Conservation (phyloP, 2,888 invertebrate genomes). For the Coenonympha arcania region DNA sequence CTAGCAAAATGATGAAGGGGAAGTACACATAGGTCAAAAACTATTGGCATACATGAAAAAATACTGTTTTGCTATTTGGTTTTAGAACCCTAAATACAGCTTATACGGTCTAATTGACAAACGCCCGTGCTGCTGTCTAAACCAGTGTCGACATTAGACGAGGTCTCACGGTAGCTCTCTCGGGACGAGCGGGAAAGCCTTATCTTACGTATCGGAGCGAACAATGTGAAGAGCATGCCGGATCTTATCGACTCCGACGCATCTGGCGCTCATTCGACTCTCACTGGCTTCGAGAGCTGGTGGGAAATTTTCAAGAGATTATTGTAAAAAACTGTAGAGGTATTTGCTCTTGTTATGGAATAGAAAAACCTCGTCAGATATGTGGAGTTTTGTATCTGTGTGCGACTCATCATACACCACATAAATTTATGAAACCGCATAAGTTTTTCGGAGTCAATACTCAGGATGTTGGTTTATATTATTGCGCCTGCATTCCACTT, state of each 20-base stretch:
- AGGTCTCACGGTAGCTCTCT: slow-evolving; percentile 67
- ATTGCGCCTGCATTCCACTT: no score
- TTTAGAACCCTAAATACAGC: slow-evolving; percentile 32
- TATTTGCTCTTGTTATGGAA: neutral
- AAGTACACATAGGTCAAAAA: no score
- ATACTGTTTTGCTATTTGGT: neutral
- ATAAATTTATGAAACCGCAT: no score
- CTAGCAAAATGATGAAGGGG: no score
- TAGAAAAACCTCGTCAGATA: no score
- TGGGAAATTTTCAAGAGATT: neutral
- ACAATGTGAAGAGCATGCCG: slow-evolving; percentile 69
- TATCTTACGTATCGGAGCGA: slow-evolving; percentile 67
- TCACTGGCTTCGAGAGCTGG: slow-evolving; percentile 35
- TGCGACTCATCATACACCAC: no score
- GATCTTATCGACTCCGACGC: slow-evolving; percentile 60
- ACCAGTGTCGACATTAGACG: slow-evolving; percentile 49
- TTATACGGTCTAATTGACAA: slow-evolving; percentile 22
- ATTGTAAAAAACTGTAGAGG: neutral
- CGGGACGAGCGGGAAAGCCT: slow-evolving; percentile 61
- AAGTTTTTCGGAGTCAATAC: no score
- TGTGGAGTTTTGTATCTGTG: no score
- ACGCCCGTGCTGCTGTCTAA: slow-evolving; percentile 46
- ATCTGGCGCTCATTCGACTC: slow-evolving; percentile 63
- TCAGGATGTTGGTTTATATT: no score
- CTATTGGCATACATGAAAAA: no score